Evolutionary conservation across 2,888 invertebrate genomes (phyloP), one percentile per base, ranked within the genome.

Genomic region (Pandemis heparana): DNA sequence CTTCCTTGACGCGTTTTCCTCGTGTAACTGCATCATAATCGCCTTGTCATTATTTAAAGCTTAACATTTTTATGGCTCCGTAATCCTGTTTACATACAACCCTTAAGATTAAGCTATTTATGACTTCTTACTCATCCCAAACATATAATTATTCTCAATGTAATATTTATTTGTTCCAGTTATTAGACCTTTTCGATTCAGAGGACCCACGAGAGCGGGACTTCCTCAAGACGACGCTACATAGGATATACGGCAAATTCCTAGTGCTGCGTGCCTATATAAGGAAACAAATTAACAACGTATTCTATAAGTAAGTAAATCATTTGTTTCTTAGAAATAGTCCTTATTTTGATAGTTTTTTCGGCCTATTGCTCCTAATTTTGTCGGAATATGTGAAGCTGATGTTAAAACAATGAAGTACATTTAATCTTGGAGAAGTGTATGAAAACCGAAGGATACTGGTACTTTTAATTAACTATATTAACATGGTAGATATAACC

Each of bases 191-290:
- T 81, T 99, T 99, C 94, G 99, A 99, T 93, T 99, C 98, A 71
- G 99, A 99, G 91, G 99, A 99, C 94, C 99, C 99, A 75, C 94
- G 99, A 73, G 99, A 99, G 92, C 95, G 99, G 81, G 99, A 99
- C 94, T 99, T 99, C 93, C 96, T 99, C 72, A 99, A 99, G 95
- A 99, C 99, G n/a, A 98, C 98, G 64, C 95, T 99, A 80, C 99
- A 99, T 95, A 96, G 99, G 94, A 99, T 99, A 95, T 99, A 99
- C 94, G 99, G 99, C 75, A 99, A 99, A 95, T 99, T 99, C 95
- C 95, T 99, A 84, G 98, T 98, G 75, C 96, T 99, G 80, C 96
- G 99, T 87, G 98, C 99, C 84, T 99, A 98, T 94, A 99, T 99
- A 93, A 96, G 99, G 92, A 99, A 99, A 96, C 99, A 99, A 95